These are phyloP conservation scores for Channa argus DNA, from an alignment of 2,113 vertebrate genomes.

Conservation along the genomic window DNA sequence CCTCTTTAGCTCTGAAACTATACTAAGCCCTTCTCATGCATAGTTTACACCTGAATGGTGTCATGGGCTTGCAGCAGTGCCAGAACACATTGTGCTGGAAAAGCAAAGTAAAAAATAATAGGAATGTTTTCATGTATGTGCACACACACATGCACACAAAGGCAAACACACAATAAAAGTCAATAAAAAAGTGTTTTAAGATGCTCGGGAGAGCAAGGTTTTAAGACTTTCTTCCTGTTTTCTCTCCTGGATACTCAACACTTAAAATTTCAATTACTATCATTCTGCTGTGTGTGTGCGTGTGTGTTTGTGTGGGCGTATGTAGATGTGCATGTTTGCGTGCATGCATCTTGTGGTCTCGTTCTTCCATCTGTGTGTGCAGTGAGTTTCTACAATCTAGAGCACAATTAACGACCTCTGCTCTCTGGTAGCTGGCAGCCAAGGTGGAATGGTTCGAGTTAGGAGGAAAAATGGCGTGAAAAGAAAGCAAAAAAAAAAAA, in stretches of 20 bases:
- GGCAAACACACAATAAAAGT: constrained; percentile 71
- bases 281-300: constrained; percentile 28
- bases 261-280: constrained; percentile 74
- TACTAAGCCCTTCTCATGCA: constrained; percentile 62
- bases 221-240: constrained; percentile 80
- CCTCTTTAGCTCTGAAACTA: constrained; percentile 69
- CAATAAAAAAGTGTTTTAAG: constrained; percentile 81
- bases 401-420: constrained; percentile 70
- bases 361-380: constrained; percentile 42
- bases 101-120: constrained; percentile 36
- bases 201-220: constrained; percentile 76
- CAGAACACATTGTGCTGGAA: constrained; percentile 69
- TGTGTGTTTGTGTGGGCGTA: neutral
- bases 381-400: constrained; percentile 52
- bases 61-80: constrained; percentile 67
- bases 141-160: constrained; percentile 20
- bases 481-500: constrained; percentile 46
- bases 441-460: constrained; percentile 79
- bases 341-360: no score
- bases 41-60: constrained; percentile 73
- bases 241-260: constrained; percentile 75
- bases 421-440: constrained; percentile 66
- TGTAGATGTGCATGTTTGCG: neutral
- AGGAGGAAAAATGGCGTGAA: constrained; percentile 74
- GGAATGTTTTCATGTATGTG: constrained; percentile 14